These are phyloP conservation scores for Lasioglossum morio DNA, from an alignment of 2,888 invertebrate genomes.

Conservation along the genomic window DNA sequence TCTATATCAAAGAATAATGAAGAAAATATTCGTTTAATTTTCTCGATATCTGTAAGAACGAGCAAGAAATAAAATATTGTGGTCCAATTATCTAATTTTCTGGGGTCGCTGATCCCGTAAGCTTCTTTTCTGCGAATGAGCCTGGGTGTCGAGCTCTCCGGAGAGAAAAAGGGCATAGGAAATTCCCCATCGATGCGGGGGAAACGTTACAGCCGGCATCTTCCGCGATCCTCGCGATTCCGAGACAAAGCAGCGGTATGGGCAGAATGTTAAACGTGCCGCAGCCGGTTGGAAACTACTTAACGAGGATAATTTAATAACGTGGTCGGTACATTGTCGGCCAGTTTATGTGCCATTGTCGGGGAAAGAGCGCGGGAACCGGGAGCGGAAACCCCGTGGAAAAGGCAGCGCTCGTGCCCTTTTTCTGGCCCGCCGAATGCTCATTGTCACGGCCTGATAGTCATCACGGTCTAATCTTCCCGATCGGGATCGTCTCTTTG, in stretches of 20 bases:
- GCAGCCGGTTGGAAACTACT: conserved; percentile 43
- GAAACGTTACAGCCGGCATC: conserved; percentile 29
- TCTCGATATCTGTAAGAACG: neutral
- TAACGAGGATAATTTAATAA: conserved; percentile 61
- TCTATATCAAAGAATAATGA: neutral
- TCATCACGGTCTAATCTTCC: conserved; percentile 26
- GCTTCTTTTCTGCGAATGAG: neutral
- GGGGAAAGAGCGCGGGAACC: conserved; percentile 45
- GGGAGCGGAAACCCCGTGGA: conserved; percentile 34
- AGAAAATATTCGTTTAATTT: neutral
- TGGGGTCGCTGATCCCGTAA: neutral
- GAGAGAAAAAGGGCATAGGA: conserved; percentile 1
- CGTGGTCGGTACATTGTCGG: conserved; percentile 27
- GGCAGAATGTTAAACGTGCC: conserved; percentile 49
- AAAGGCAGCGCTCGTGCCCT: conserved; percentile 44
- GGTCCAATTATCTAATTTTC: neutral
- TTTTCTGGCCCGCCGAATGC: conserved; percentile 35
- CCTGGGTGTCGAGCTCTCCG: neutral
- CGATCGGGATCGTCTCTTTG: conserved; percentile 15
- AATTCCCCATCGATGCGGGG: conserved; percentile 33
- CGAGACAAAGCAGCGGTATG: conserved; percentile 46
- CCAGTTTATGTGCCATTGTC: conserved; percentile 55
- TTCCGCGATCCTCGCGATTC: conserved; percentile 12
- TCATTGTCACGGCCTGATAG: conserved; percentile 51
- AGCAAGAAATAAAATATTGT: neutral